These are phyloP conservation scores for Ophion costatus DNA, from an alignment of 2,888 invertebrate species.

Conservation along the genomic window DNA sequence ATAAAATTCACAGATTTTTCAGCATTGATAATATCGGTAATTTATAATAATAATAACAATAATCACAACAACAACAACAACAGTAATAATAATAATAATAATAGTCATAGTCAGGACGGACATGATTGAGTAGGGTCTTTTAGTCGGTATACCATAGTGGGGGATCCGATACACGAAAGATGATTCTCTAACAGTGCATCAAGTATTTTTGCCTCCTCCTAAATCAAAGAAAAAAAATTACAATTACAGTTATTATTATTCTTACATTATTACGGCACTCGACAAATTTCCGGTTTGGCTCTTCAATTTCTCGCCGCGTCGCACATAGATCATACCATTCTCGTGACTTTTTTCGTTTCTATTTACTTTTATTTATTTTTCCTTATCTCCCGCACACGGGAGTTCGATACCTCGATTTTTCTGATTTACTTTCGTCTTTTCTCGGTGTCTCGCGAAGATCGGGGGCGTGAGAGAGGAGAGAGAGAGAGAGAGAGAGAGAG, in stretches of 20 bases:
- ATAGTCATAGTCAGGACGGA: no score
- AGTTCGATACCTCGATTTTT: slow-evolving; percentile 1
- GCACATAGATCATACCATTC: not conserved
- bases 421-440: not conserved
- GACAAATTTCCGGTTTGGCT: not conserved
- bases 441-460: not conserved
- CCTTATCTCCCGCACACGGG: not conserved
- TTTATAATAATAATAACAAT: not conserved
- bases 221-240: no score
- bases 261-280: not conserved
- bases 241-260: no score
- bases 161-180: no score
- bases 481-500: not conserved
- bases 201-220: no score
- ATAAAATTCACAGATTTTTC: no score
- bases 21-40: no score
- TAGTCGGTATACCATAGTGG: no score
- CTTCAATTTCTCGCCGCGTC: not conserved
- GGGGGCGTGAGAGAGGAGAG: not conserved
- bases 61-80: no score
- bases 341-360: not conserved
- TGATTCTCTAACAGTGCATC: no score
- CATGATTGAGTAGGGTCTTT: no score
- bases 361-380: not conserved
- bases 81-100: no score